A percentile compares a stretch with the other conserved stretches of the same genome.
These are phyloP conservation scores for Archips crataeganus DNA, from an alignment of 2,888 invertebrate species.

Conservation along the genomic window DNA sequence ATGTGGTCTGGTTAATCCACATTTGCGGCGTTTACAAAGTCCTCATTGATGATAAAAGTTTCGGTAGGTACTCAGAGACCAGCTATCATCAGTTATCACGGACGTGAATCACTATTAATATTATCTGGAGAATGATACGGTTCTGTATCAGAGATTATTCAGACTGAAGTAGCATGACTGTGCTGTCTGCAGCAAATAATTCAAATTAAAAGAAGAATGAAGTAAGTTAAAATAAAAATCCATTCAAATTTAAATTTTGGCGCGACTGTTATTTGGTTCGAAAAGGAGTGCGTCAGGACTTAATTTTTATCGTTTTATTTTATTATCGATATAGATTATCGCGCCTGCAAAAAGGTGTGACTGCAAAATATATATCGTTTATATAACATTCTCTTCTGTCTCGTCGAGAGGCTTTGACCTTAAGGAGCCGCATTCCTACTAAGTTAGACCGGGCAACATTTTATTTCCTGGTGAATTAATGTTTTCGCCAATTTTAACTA, in stretches of 20 bases:
- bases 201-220: not conserved
- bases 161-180: conserved; percentile 58
- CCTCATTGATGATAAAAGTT: conserved; percentile 16
- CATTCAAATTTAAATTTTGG: not conserved
- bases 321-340: not conserved
- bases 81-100: conserved; percentile 22
- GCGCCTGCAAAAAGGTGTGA: not conserved
- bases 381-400: conserved; percentile 20
- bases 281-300: not conserved
- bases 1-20: not conserved
- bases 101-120: conserved; percentile 32
- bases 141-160: conserved; percentile 59
- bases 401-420: conserved; percentile 29
- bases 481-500: conserved; percentile 8
- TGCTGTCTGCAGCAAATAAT: conserved; percentile 32
- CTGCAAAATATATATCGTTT: conserved; percentile 6
- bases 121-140: conserved; percentile 57
- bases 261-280: not conserved
- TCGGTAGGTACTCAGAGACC: not conserved
- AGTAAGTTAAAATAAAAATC: not conserved
- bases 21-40: conserved; percentile 2
- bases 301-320: not conserved
- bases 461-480: conserved; percentile 34
- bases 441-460: conserved; percentile 8
- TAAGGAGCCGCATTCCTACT: conserved; percentile 35